Evolutionary conservation across 1,140 invertebrate genomes (phyloP).

Genomic region (Drosophila orena): DNA sequence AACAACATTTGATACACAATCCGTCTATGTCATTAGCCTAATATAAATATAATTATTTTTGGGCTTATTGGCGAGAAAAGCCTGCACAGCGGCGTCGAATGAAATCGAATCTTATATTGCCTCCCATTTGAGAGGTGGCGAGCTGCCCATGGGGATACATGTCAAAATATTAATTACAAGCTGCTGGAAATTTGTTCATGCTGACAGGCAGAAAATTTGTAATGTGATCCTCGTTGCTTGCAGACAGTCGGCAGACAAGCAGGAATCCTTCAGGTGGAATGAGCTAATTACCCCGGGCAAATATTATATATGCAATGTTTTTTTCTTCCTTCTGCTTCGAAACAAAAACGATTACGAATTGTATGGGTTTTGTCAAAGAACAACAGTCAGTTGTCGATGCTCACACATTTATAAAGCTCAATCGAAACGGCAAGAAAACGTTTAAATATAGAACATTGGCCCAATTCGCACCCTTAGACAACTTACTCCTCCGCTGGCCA

Average conservation of each 20-base stretch:
- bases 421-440: background rate
- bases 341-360: background rate
- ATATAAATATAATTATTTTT: slow-evolving; percentile 39
- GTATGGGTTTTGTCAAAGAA: background rate
- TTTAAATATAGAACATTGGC: slow-evolving; percentile 40
- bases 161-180: slow-evolving; percentile 71
- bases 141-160: background rate
- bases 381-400: slow-evolving; percentile 27
- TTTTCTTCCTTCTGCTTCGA: background rate
- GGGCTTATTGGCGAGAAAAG: slow-evolving; percentile 22
- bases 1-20: slow-evolving; percentile 68
- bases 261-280: background rate
- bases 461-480: slow-evolving; percentile 11
- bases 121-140: background rate
- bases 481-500: slow-evolving; percentile 3
- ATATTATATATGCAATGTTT: slow-evolving; percentile 2
- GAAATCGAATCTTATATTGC: slow-evolving; percentile 35
- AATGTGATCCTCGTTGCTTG: slow-evolving; percentile 42
- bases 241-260: slow-evolving; percentile 49
- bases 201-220: slow-evolving; percentile 49
- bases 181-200: slow-evolving; percentile 47
- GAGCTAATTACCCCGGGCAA: slow-evolving; percentile 54
- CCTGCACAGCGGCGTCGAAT: slow-evolving; percentile 13
- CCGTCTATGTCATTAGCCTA: slow-evolving; percentile 55
- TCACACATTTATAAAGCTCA: slow-evolving; percentile 46